Conservation (phyloP, 2,888 invertebrate species). For the Eupithecia vulgata region DNA sequence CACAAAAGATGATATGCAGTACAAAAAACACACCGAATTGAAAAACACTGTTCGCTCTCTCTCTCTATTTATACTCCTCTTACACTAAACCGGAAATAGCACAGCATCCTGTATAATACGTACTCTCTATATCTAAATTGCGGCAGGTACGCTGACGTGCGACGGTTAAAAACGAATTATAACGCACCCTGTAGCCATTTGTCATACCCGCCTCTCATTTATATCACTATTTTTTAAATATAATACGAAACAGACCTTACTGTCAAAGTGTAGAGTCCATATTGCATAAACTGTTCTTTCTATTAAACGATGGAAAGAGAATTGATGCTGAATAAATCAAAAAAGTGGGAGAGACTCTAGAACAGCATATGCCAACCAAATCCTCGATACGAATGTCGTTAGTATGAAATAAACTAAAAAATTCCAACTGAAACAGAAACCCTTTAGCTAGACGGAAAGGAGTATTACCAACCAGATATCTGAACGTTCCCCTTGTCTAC, state of each 20-base stretch:
- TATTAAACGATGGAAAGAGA: background rate
- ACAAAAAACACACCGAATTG: background rate
- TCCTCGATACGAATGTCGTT: no score
- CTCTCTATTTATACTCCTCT: background rate
- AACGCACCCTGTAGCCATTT: constrained; percentile 76
- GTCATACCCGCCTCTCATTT: constrained; percentile 59
- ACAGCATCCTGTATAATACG: constrained; percentile 49
- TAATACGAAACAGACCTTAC: constrained; percentile 12
- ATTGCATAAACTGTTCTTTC: background rate
- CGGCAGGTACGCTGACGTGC: constrained; percentile 70
- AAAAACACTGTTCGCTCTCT: background rate
- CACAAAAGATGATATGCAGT: background rate
- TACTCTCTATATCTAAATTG: constrained; percentile 52
- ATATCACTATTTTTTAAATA: constrained; percentile 8
- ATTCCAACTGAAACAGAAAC: background rate
- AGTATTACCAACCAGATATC: no score
- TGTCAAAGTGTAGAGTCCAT: background rate
- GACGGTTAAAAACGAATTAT: constrained; percentile 81
- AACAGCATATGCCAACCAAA: background rate
- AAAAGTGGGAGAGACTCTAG: background rate
- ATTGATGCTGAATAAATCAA: background rate
- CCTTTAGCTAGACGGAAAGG: no score
- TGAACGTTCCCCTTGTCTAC: no score
- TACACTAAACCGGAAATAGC: background rate
- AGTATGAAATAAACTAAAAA: background rate